Evolutionary conservation across 2,888 invertebrate species (phyloP).

Genomic region (Vanessa cardui): DNA sequence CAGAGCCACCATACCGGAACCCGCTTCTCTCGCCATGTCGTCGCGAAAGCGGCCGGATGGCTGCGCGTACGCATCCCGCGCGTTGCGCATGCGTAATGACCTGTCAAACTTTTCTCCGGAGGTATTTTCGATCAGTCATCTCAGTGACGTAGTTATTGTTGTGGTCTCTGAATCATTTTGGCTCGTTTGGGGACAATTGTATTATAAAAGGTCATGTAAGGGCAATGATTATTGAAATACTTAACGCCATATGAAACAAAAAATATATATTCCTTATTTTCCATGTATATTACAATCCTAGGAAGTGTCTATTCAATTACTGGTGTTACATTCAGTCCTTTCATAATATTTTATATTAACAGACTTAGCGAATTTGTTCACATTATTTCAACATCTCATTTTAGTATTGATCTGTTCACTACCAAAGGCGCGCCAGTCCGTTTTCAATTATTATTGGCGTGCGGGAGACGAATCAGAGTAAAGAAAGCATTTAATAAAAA

Average conservation of each 20-base stretch:
- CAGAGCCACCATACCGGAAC: constrained; percentile 19
- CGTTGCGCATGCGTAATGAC: constrained; percentile 71
- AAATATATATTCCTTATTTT: neutral
- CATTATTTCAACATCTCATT: too few relatives aligned
- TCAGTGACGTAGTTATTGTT: constrained; percentile 40
- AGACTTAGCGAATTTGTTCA: too few relatives aligned
- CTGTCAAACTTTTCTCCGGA: constrained; percentile 74
- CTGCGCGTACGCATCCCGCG: constrained; percentile 68
- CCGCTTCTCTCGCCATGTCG: constrained; percentile 25
- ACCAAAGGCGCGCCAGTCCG: too few relatives aligned
- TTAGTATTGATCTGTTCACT: too few relatives aligned
- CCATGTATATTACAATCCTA: neutral
- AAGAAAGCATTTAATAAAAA: too few relatives aligned
- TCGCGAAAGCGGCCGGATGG: constrained; percentile 71
- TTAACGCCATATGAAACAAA: neutral
- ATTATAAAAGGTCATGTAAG: neutral
- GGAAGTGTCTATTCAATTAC: too few relatives aligned
- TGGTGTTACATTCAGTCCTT: too few relatives aligned
- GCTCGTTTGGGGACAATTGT: constrained; percentile 4
- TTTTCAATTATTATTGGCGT: too few relatives aligned
- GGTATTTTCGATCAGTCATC: constrained; percentile 62
- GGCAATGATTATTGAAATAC: neutral
- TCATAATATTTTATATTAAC: too few relatives aligned
- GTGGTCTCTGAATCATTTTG: constrained; percentile 43
- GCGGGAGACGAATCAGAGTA: too few relatives aligned